These are phyloP conservation scores for Pachypeltis micranthus DNA, from an alignment of 1,140 invertebrate genomes.

Conservation along the genomic window DNA sequence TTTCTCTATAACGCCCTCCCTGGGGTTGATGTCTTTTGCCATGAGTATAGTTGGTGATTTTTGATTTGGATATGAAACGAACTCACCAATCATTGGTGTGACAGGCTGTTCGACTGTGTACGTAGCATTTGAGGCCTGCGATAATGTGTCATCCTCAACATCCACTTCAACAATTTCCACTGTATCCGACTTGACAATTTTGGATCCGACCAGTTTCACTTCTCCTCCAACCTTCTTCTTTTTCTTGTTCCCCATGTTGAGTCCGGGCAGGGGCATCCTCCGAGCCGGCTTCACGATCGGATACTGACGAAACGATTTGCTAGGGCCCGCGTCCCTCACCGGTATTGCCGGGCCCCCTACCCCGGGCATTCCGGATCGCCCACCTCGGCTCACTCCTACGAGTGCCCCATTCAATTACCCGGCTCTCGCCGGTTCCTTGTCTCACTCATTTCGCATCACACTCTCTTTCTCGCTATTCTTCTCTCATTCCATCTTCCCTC, in stretches of 20 bases:
- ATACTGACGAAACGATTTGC: not conserved
- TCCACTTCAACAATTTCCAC: not conserved
- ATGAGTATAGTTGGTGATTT: not conserved
- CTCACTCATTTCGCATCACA: too few relatives aligned
- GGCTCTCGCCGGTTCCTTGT: too few relatives aligned
- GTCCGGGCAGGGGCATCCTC: not conserved
- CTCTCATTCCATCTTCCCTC: too few relatives aligned
- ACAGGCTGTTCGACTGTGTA: not conserved
- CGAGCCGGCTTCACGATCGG: not conserved
- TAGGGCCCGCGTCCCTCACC: not conserved
- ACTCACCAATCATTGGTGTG: not conserved
- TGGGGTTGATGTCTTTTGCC: not conserved
- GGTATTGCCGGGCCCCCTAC: not conserved
- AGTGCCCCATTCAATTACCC: too few relatives aligned
- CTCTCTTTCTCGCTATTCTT: too few relatives aligned
- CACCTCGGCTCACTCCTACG: not conserved
- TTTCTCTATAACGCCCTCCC: not conserved
- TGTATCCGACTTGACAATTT: constrained; percentile 4
- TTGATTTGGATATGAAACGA: too few relatives aligned
- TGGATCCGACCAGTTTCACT: constrained; percentile 15
- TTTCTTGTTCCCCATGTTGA: not conserved
- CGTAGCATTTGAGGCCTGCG: not conserved
- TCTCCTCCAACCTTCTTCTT: not conserved
- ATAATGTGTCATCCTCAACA: not conserved
- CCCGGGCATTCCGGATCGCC: not conserved